Evolutionary conservation across 2,113 vertebrate genomes (phyloP), one percentile per base, ranked within the genome.

Genomic region (Herpailurus yagouaroundi): DNA sequence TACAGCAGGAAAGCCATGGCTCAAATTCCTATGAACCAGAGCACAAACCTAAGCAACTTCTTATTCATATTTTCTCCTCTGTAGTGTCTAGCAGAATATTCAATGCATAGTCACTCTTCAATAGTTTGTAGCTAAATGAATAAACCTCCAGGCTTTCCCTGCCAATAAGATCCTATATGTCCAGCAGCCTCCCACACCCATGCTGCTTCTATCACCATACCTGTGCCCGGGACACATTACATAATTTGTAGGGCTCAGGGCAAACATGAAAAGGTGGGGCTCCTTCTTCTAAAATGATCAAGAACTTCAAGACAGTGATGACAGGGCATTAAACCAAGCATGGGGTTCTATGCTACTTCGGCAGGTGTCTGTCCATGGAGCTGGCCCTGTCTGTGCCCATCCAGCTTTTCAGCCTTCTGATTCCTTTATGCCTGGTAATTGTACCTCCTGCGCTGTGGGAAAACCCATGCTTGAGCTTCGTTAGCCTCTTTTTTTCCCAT

Each of bases 201-300:
- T 0, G 1, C 5, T 38, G 10, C 55, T 11, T 57, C 57, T 36
- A 7, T 13, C n/a, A 81, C 66, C 25, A 21, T 21, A 14, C 3
- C 18, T 77, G 31, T 12, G 38, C 15, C 29, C 0, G 25, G 55
- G 18, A 31, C 41, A 25, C 33, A 38, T 15, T 29, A 68, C 0
- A 33, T 15, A 77, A 68, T 93, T 60, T 60, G 33, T 16, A 11
- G 8, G 9, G 50, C 81, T 73, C 5, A 7, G 25, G 13, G 38
- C 9, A 71, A 93, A 96, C 33, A 63, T 73, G 66, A 38, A 94
- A 90, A 85, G 2, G 8, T 33, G 29, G 5, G 1, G 3, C 12
- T 19, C 3, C 64, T 79, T 95, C 25, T 33, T 94, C 60, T 82
- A 55, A 89, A 96, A 80, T 55, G 36, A 68, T 41, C 69, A 33